A percentile compares a stretch with the other conserved stretches of the same genome.
phyloP scores from a whole-genome alignment of 2,888 invertebrate species.

The Dysmachus trigonus region DNA sequence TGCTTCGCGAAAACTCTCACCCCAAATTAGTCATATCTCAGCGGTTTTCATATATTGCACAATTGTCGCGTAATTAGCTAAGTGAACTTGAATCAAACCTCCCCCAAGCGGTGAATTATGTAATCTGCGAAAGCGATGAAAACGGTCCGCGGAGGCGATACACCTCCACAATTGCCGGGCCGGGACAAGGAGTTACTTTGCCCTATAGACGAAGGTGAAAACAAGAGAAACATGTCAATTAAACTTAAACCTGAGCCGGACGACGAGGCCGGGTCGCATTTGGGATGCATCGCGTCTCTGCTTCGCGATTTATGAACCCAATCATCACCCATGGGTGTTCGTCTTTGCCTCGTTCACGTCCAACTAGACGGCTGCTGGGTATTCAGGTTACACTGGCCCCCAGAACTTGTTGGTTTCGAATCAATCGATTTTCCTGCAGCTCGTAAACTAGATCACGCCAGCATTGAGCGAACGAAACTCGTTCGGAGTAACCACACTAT shows the following conservation, averaged over 20 bases:
- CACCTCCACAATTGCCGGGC: background rate
- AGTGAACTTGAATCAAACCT: constrained; percentile 26
- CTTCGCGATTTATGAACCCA: constrained; percentile 13
- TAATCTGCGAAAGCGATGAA: background rate
- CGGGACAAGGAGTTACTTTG: background rate
- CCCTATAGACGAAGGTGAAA: constrained; percentile 5
- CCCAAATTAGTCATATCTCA: background rate
- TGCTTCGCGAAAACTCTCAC: constrained; percentile 12
- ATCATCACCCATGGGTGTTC: background rate
- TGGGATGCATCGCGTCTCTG: background rate
- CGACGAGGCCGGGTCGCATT: background rate
- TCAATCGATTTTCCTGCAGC: constrained; percentile 2
- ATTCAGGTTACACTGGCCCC: background rate
- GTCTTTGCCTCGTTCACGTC: background rate
- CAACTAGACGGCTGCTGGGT: background rate
- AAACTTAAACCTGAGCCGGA: constrained; percentile 18
- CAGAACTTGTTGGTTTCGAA: constrained; percentile 2
- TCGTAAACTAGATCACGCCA: constrained; percentile 2
- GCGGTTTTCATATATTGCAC: background rate
- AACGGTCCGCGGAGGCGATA: background rate
- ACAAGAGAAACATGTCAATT: background rate
- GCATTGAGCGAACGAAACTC: background rate
- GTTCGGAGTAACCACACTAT: background rate
- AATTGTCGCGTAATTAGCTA: constrained; percentile 6
- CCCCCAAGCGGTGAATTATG: background rate